Conservation (phyloP, 1,140 invertebrate genomes). For the Zaprionus davidi region DNA sequence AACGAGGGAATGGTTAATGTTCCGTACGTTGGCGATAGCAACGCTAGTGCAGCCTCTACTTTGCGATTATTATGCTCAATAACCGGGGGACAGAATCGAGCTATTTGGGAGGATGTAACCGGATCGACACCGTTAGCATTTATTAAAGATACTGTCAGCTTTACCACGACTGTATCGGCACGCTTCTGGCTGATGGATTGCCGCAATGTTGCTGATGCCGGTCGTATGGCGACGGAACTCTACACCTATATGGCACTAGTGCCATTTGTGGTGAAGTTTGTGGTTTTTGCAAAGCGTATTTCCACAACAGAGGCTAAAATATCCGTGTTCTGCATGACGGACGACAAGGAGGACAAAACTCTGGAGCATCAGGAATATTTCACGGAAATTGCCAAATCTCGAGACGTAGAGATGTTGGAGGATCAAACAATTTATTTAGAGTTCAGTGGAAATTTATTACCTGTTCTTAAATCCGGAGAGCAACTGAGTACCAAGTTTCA, state of each 20-base stretch:
- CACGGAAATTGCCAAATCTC: conserved; percentile 97
- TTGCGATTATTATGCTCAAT: conserved; percentile 98
- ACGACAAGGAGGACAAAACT: conserved; percentile 99
- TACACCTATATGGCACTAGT: conserved; percentile 96
- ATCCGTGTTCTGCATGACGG: conserved; percentile 99
- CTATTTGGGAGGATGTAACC: conserved; percentile 99
- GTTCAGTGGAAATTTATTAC: conserved; percentile 98
- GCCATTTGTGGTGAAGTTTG: conserved; percentile 97
- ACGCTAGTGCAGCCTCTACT: conserved; percentile 90
- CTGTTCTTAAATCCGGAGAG: conserved; percentile 98
- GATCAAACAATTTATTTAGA: conserved; percentile 97
- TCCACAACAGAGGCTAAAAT: conserved; percentile 96
- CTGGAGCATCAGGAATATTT: conserved; percentile 98
- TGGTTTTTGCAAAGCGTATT: conserved; percentile 97
- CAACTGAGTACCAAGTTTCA: conserved; percentile 97
- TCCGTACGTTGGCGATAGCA: conserved; percentile 88
- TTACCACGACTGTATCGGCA: conserved; percentile 99
- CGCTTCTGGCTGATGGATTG: conserved; percentile 99
- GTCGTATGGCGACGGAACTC: conserved; percentile 99
- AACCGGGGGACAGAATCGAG: conserved; percentile 97
- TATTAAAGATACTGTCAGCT: conserved; percentile 99
- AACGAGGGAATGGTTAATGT: conserved; percentile 99
- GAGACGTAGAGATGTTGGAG: conserved; percentile 98
- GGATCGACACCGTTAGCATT: conserved; percentile 98
- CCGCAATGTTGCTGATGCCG: conserved; percentile 96